Conservation (phyloP, 2,888 invertebrate species). For the Perizoma affinitatum region DNA sequence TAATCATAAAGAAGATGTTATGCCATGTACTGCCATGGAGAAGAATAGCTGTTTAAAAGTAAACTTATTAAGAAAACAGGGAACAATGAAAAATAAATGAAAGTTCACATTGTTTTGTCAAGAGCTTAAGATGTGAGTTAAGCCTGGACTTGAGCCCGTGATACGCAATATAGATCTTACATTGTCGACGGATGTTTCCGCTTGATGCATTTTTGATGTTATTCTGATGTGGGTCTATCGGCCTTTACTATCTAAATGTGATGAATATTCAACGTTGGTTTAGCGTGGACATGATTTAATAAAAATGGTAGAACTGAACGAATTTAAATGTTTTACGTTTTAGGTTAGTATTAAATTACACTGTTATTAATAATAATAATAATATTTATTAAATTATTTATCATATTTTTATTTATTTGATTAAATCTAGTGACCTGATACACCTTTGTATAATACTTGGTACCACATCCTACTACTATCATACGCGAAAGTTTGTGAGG, state of each 20-base stretch:
- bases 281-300: conserved; percentile 55
- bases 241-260: conserved; percentile 81
- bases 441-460: too few relatives aligned
- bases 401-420: too few relatives aligned
- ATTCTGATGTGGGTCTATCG: conserved; percentile 85
- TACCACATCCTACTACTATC: too few relatives aligned
- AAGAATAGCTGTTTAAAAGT: too few relatives aligned
- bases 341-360: too few relatives aligned
- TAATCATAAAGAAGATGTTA: too few relatives aligned
- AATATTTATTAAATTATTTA: too few relatives aligned
- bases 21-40: too few relatives aligned
- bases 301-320: conserved; percentile 14
- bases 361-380: too few relatives aligned
- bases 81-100: conserved; percentile 10
- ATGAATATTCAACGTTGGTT: conserved; percentile 80
- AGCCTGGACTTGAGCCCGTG: conserved; percentile 47
- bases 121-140: conserved; percentile 47
- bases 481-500: too few relatives aligned
- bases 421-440: background rate
- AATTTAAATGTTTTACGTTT: background rate
- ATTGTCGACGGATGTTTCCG: conserved; percentile 80
- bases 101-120: conserved; percentile 27
- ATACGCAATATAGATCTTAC: conserved; percentile 75
- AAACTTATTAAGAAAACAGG: background rate
- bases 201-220: conserved; percentile 85